Percentiles rank a stretch among this genome's conserved stretches.
These are phyloP conservation scores for Rhorus exstirpatorius DNA, from an alignment of 2,888 invertebrate species.

Conservation along the genomic window DNA sequence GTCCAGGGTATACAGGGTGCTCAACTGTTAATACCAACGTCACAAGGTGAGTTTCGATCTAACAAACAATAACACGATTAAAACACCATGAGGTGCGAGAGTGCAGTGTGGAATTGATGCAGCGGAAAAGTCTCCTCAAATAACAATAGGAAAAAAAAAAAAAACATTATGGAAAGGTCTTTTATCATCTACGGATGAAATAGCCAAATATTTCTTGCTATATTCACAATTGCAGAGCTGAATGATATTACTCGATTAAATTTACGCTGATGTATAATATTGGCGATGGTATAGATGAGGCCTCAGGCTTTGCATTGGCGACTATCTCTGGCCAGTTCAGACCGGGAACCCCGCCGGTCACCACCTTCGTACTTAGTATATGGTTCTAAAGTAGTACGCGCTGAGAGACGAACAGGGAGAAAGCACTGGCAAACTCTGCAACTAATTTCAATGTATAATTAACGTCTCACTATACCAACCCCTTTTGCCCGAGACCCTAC, in stretches of 20 bases:
- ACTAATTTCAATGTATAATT: constrained; percentile 86
- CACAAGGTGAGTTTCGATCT: constrained; percentile 90
- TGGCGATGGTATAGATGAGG: constrained; percentile 77
- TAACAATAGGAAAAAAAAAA: no score
- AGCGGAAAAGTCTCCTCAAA: no score
- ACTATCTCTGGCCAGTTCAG: constrained; percentile 72
- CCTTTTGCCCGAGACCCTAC: constrained; percentile 66
- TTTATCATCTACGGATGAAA: not conserved
- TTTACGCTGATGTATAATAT: constrained; percentile 83
- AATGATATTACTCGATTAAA: constrained; percentile 84
- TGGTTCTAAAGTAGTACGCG: constrained; percentile 79
- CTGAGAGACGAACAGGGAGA: constrained; percentile 72
- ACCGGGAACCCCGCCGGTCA: constrained; percentile 71
- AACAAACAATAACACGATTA: not conserved
- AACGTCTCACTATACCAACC: constrained; percentile 84
- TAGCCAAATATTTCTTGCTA: constrained; percentile 67
- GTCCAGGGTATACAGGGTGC: constrained; percentile 97
- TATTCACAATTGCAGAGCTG: constrained; percentile 80
- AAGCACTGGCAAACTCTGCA: constrained; percentile 84
- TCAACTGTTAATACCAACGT: constrained; percentile 97
- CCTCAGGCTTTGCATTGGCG: constrained; percentile 46
- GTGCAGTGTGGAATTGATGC: no score
- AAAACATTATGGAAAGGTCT: not conserved
- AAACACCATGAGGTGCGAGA: not conserved
- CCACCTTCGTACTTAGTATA: constrained; percentile 84